Evolutionary conservation across 2,888 invertebrate species (phyloP).

Genomic region (Polyploca ridens): DNA sequence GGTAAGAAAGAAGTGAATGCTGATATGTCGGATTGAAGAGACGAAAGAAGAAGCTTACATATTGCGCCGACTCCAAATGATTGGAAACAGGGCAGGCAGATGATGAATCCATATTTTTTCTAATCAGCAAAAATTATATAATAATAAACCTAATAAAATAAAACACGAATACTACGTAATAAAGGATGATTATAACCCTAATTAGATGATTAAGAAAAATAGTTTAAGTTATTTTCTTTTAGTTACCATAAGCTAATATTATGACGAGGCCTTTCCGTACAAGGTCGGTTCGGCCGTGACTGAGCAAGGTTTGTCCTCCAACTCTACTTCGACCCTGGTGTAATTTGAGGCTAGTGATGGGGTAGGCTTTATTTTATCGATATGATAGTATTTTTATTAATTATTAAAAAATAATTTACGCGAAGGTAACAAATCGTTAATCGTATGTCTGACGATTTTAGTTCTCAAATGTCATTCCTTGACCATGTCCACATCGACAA

Average conservation of each 20-base stretch:
- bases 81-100: too few relatives aligned
- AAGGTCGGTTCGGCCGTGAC: conserved; percentile 20
- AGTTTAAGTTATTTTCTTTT: not conserved
- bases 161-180: too few relatives aligned
- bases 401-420: not conserved
- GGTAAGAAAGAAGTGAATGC: too few relatives aligned
- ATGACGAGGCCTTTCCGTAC: not conserved
- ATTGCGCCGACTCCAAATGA: too few relatives aligned
- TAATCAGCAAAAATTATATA: too few relatives aligned
- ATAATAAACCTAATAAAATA: too few relatives aligned
- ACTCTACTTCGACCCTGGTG: conserved; percentile 9
- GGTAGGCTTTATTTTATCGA: not conserved
- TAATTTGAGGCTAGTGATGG: not conserved
- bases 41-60: too few relatives aligned
- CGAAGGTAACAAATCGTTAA: not conserved
- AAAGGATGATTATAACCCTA: too few relatives aligned
- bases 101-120: too few relatives aligned
- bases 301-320: conserved; percentile 17
- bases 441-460: not conserved
- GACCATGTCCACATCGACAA: too few relatives aligned
- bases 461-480: too few relatives aligned
- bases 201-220: not conserved
- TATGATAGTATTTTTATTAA: not conserved
- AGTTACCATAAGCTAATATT: not conserved
- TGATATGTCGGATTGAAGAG: too few relatives aligned